Evolutionary conservation across 1,140 invertebrate genomes (phyloP).

Genomic region (Gonatopus flavifemur): DNA sequence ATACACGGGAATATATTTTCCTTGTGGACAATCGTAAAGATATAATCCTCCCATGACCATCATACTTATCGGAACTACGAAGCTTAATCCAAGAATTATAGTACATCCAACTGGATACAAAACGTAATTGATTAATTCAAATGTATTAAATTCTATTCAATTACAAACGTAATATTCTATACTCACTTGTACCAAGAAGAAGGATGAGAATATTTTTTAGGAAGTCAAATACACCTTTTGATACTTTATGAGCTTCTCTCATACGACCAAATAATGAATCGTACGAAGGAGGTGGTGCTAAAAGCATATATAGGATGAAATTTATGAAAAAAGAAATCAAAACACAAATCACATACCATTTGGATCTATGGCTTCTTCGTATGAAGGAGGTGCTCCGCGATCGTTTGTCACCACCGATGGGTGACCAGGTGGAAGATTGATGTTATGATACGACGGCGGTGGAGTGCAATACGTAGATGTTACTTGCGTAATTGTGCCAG

Average conservation of each 20-base stretch:
- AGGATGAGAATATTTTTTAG: conserved; percentile 65
- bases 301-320: conserved; percentile 14
- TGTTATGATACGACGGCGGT: conserved; percentile 44
- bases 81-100: conserved; percentile 64
- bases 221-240: conserved; percentile 65
- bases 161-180: neutral
- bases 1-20: conserved; percentile 71
- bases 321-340: neutral
- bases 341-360: conserved; percentile 51
- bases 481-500: conserved; percentile 25
- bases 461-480: conserved; percentile 34
- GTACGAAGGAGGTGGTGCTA: conserved; percentile 69
- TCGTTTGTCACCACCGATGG: conserved; percentile 34
- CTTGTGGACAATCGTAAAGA: conserved; percentile 67
- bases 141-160: no score
- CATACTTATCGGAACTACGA: conserved; percentile 68
- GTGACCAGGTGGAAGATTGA: conserved; percentile 39
- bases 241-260: conserved; percentile 63
- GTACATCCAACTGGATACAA: conserved; percentile 66
- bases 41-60: conserved; percentile 68
- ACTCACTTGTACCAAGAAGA: conserved; percentile 66
- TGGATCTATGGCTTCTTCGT: conserved; percentile 63
- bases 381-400: conserved; percentile 58
- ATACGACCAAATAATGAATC: conserved; percentile 69
- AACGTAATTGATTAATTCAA: no score